These are phyloP conservation scores for Bombus difficillimus DNA, from an alignment of 1,140 invertebrate species.

Conservation along the genomic window DNA sequence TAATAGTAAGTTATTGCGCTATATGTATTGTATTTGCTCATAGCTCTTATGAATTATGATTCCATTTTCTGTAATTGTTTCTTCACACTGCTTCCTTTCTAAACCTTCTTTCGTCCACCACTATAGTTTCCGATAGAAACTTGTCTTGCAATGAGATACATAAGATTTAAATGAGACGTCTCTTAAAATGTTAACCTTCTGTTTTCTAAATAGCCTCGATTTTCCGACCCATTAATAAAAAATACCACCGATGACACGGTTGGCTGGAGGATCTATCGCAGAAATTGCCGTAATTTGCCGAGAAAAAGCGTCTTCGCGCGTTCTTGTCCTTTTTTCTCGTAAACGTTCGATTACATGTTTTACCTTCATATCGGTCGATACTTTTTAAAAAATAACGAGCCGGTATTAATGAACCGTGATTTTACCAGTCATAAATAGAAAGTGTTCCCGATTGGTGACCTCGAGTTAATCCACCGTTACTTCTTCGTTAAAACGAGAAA, in stretches of 20 bases:
- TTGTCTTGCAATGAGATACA: not conserved
- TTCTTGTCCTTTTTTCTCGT: not conserved
- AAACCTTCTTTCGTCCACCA: not conserved
- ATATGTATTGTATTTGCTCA: too few relatives aligned
- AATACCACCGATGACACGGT: not conserved
- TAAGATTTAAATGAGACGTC: not conserved
- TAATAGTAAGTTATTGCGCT: not conserved
- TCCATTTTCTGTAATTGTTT: too few relatives aligned
- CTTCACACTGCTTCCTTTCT: not conserved
- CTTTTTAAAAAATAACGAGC: constrained; percentile 24
- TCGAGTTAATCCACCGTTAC: constrained; percentile 61
- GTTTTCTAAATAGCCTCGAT: not conserved
- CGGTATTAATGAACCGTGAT: constrained; percentile 48
- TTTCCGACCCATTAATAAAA: not conserved
- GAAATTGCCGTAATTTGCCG: not conserved
- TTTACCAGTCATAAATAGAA: constrained; percentile 46
- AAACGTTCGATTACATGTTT: not conserved
- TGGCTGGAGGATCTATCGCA: not conserved
- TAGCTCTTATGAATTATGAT: not conserved
- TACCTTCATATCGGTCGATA: not conserved
- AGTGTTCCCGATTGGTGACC: constrained; percentile 54
- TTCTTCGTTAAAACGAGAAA: constrained; percentile 26
- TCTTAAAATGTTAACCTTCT: not conserved
- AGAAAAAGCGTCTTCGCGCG: not conserved
- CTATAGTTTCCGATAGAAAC: not conserved